A percentile compares a stretch with the other conserved stretches of the same genome.
Conservation (phyloP, 2,113 vertebrate species). For the Conger conger region DNA sequence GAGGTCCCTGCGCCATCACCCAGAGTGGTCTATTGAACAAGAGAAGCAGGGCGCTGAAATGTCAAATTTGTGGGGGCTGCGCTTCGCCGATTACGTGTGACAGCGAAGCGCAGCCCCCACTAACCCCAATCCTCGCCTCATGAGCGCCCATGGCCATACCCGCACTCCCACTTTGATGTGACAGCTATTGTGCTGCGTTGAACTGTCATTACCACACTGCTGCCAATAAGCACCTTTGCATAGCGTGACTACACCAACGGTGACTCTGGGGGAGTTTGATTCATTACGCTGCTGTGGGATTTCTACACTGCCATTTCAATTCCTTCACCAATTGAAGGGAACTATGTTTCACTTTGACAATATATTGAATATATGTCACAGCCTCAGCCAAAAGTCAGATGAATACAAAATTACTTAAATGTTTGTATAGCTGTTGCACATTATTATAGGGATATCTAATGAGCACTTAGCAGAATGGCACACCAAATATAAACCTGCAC, state of each 20-base stretch:
- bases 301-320: background rate
- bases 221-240: background rate
- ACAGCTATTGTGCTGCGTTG: background rate
- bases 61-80: background rate
- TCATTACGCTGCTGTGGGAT: background rate
- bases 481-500: background rate
- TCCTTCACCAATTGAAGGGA: background rate
- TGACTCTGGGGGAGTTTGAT: background rate
- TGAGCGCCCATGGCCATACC: background rate
- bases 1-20: background rate
- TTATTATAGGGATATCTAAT: background rate
- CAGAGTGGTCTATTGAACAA: background rate
- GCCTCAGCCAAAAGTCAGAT: background rate
- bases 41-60: background rate
- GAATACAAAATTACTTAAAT: background rate
- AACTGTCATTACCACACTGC: background rate
- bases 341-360: background rate
- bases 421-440: background rate
- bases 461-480: slow-evolving; percentile 1
- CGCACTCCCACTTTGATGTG: background rate
- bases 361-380: background rate
- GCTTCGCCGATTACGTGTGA: too few species aligned
- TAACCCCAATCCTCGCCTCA: background rate
- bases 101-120: too few species aligned
- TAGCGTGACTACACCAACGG: background rate